Evolutionary conservation across 2,797 vertebrate genomes (phyloP).

Genomic region (Fringilla coelebs): DNA sequence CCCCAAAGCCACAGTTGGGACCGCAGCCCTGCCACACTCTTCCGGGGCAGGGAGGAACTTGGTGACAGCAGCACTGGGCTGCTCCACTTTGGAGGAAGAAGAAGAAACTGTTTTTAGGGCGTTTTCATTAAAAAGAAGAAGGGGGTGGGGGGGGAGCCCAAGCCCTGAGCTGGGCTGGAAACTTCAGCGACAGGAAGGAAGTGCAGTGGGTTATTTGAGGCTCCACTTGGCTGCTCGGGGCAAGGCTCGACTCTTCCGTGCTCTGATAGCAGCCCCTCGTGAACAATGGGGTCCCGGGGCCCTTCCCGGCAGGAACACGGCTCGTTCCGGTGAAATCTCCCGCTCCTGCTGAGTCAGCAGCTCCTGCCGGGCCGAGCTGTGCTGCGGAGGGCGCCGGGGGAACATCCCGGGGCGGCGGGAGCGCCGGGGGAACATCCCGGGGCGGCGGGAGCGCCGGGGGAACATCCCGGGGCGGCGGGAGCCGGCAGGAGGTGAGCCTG

Average conservation of each 20-base stretch:
- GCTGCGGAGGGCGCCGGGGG: neutral
- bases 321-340: neutral
- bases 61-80: neutral
- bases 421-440: too few species aligned
- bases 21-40: neutral
- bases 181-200: conserved; percentile 49
- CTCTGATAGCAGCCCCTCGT: neutral
- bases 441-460: neutral
- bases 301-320: conserved; percentile 6
- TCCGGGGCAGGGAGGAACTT: neutral
- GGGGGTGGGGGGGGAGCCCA: neutral
- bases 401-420: fast-evolving
- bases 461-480: fast-evolving
- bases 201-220: neutral
- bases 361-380: neutral
- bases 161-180: neutral
- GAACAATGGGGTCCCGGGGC: conserved; percentile 25
- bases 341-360: neutral
- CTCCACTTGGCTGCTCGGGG: neutral
- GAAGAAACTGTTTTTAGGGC: neutral
- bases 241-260: neutral
- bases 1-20: neutral
- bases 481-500: neutral
- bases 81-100: neutral
- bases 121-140: conserved; percentile 32